Conservation (phyloP, 2,888 invertebrate species). For the Zygogramma bicolorata region DNA sequence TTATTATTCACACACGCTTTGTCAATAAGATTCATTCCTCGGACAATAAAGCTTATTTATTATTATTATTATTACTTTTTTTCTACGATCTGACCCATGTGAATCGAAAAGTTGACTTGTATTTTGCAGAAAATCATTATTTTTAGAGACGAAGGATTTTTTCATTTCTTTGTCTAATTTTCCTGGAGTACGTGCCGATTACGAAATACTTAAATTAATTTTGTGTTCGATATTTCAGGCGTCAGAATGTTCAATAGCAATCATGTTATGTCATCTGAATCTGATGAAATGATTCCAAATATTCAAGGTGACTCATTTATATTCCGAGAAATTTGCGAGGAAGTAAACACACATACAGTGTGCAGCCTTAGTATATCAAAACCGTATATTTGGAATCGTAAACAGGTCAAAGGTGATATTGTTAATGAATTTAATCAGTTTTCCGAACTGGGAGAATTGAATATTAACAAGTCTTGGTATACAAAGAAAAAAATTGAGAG, state of each 20-base stretch:
- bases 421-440: too few species aligned
- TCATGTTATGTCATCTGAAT: slow-evolving; percentile 46
- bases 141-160: not conserved
- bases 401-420: too few species aligned
- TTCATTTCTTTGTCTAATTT: not conserved
- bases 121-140: too few species aligned
- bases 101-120: too few species aligned
- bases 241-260: slow-evolving; percentile 39
- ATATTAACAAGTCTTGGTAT: too few species aligned
- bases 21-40: too few species aligned
- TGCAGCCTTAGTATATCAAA: not conserved
- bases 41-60: too few species aligned
- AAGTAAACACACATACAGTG: slow-evolving; percentile 21
- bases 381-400: not conserved
- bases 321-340: slow-evolving; percentile 11
- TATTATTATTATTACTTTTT: too few species aligned
- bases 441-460: too few species aligned
- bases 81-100: too few species aligned
- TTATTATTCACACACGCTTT: too few species aligned
- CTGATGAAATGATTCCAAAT: slow-evolving; percentile 29
- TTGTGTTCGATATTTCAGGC: slow-evolving; percentile 23
- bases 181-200: not conserved
- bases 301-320: slow-evolving; percentile 27
- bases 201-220: slow-evolving; percentile 7
- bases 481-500: too few species aligned